A percentile compares a stretch with the other conserved stretches of the same genome.
Evolutionary conservation across 1,140 invertebrate species (phyloP).

Genomic region (Drosophila elegans): DNA sequence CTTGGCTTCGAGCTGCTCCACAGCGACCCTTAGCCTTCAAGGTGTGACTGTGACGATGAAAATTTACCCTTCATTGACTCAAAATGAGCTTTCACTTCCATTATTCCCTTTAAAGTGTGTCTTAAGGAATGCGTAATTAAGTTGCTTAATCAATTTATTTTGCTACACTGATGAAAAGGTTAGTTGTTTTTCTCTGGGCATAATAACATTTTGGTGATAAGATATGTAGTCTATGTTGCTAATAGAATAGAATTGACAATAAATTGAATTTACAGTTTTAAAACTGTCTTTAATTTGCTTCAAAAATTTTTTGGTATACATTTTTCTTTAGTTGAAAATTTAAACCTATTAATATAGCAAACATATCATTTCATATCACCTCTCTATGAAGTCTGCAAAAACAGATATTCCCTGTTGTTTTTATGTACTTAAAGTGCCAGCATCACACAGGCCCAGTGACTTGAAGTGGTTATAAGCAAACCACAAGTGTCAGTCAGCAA

Average conservation of each 20-base stretch:
- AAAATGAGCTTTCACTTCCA: conserved; percentile 46
- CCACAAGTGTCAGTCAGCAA: conserved; percentile 51
- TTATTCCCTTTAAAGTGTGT: conserved; percentile 24
- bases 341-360: too few species aligned
- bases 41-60: conserved; percentile 53
- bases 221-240: too few species aligned
- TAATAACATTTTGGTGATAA: too few species aligned
- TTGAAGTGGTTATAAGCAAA: conserved; percentile 39
- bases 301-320: too few species aligned
- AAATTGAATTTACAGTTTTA: too few species aligned
- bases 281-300: too few species aligned
- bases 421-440: conserved; percentile 47
- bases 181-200: too few species aligned
- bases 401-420: background rate
- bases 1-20: conserved; percentile 35
- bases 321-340: too few species aligned
- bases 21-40: conserved; percentile 20
- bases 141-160: conserved; percentile 46
- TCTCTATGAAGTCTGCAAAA: background rate
- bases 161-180: background rate
- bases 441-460: conserved; percentile 18
- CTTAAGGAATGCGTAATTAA: conserved; percentile 34
- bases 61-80: conserved; percentile 56
- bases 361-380: too few species aligned
- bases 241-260: too few species aligned